These are phyloP conservation scores for Drosophila athabasca DNA, from an alignment of 1,140 invertebrate species.

Conservation along the genomic window DNA sequence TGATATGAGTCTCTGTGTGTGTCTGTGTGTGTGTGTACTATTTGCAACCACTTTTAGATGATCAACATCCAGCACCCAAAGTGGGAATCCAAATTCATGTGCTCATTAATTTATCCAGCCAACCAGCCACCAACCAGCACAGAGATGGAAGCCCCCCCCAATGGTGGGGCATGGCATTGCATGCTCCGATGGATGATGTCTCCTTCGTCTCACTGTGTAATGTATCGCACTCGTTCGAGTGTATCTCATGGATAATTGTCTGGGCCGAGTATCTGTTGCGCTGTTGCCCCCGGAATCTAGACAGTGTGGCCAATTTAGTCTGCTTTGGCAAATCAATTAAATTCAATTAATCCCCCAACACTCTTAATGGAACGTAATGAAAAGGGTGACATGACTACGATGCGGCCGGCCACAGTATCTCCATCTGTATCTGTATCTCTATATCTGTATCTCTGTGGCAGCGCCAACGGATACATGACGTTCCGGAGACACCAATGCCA, in stretches of 20 bases:
- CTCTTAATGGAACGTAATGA: slow-evolving; percentile 83
- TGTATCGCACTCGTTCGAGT: slow-evolving; percentile 29
- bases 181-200: slow-evolving; percentile 30
- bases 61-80: slow-evolving; percentile 62
- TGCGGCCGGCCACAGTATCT: slow-evolving; percentile 47
- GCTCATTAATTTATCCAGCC: slow-evolving; percentile 73
- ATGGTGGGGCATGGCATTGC: slow-evolving; percentile 21
- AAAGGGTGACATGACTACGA: slow-evolving; percentile 81
- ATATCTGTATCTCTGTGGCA: slow-evolving; percentile 22
- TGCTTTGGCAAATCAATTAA: slow-evolving; percentile 84
- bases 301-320: slow-evolving; percentile 83
- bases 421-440: slow-evolving; percentile 29
- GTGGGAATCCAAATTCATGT: slow-evolving; percentile 74
- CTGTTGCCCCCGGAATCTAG: slow-evolving; percentile 69
- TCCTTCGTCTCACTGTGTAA: slow-evolving; percentile 46
- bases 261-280: slow-evolving; percentile 60
- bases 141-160: too few relatives aligned
- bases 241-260: slow-evolving; percentile 61
- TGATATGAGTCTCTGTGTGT: neutral
- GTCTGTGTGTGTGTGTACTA: slow-evolving; percentile 27
- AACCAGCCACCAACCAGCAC: slow-evolving; percentile 3
- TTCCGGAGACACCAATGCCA: slow-evolving; percentile 61
- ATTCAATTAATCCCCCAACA: slow-evolving; percentile 84
- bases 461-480: slow-evolving; percentile 69
- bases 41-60: slow-evolving; percentile 76